Conservation (phyloP, 2,797 vertebrate genomes). For the Micromesistius poutassou region DNA sequence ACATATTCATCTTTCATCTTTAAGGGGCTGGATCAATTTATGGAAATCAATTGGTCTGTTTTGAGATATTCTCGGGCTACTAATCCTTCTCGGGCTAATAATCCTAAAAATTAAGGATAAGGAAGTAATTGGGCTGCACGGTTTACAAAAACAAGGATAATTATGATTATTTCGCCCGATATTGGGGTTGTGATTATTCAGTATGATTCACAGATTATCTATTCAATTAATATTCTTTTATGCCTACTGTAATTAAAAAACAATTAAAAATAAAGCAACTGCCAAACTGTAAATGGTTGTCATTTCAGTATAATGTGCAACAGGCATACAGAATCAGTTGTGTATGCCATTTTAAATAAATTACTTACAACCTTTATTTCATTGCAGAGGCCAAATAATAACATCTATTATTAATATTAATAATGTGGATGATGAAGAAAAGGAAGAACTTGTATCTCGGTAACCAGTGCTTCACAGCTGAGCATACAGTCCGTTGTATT, state of each 20-base stretch:
- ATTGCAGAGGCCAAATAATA: neutral
- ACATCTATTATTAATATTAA: too few species aligned
- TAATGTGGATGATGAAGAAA: too few species aligned
- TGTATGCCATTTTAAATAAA: neutral
- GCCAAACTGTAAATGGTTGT: neutral
- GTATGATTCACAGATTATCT: neutral
- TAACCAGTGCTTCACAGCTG: neutral
- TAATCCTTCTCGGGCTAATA: neutral
- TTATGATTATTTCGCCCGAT: neutral
- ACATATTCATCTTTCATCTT: too few species aligned
- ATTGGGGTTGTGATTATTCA: neutral
- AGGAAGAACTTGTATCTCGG: neutral
- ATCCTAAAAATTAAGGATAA: neutral
- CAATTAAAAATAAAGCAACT: neutral
- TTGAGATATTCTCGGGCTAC: neutral
- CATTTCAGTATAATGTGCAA: neutral
- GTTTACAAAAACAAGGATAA: too few species aligned
- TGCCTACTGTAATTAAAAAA: neutral
- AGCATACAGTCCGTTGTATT: neutral
- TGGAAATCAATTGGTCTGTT: neutral
- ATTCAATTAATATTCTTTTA: neutral
- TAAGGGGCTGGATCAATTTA: neutral
- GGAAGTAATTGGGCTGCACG: too few species aligned
- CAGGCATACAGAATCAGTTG: too few species aligned
- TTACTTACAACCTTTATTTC: neutral